Percentiles rank a stretch among this genome's conserved stretches.
These are phyloP conservation scores for Bambusicola thoracicus DNA, from an alignment of 2,113 vertebrate genomes.

Conservation along the genomic window DNA sequence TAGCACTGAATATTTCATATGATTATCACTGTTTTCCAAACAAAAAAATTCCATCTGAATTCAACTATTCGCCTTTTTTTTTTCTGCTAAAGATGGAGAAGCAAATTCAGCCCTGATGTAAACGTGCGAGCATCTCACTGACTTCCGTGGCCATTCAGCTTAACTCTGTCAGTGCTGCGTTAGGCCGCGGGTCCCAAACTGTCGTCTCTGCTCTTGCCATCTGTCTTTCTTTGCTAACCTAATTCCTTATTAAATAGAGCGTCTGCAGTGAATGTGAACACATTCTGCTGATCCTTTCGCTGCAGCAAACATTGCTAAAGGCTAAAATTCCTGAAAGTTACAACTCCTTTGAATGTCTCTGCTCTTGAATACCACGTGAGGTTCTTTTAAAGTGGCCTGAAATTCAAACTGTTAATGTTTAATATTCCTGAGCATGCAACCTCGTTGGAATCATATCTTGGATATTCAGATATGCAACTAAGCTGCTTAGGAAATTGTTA, in stretches of 20 bases:
- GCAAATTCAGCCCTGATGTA: not conserved
- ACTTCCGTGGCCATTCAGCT: not conserved
- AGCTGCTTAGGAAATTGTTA: not conserved
- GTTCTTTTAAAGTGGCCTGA: constrained; percentile 13
- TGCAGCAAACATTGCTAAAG: constrained; percentile 18
- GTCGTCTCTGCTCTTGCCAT: constrained; percentile 37
- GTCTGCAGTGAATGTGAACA: not conserved
- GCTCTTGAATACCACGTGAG: not conserved
- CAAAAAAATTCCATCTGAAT: not conserved
- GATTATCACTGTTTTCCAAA: not conserved
- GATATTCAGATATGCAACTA: not conserved
- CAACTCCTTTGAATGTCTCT: not conserved
- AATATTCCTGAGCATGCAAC: not conserved
- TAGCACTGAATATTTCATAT: not conserved
- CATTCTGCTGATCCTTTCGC: not conserved
- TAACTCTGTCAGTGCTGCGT: constrained; percentile 12
- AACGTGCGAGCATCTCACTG: not conserved
- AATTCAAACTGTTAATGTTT: not conserved
- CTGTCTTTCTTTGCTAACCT: constrained; percentile 49
- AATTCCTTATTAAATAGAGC: constrained; percentile 32
- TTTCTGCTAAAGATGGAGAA: not conserved
- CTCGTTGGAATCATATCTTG: not conserved
- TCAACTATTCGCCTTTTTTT: not conserved
- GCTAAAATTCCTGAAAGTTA: constrained; percentile 59
- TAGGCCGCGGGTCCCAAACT: constrained; percentile 46